These are phyloP conservation scores for Ophion costatus DNA, from an alignment of 2,888 invertebrate genomes.

Conservation along the genomic window DNA sequence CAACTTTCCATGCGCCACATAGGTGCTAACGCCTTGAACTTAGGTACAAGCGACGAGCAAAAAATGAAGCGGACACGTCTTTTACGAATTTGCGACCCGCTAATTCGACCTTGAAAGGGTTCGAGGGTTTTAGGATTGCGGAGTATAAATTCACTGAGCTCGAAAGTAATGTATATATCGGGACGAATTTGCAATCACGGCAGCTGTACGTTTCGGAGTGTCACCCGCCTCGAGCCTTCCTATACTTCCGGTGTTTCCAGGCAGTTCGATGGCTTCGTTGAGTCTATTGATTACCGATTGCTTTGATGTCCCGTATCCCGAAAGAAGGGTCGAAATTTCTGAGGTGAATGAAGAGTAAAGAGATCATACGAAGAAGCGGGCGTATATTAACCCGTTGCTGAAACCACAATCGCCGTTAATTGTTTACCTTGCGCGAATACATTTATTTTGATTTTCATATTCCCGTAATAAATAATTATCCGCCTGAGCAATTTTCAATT, in stretches of 20 bases:
- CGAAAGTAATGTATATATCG: conserved; percentile 43
- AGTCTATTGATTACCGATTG: conserved; percentile 59
- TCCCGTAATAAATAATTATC: neutral
- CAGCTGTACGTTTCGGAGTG: conserved; percentile 14
- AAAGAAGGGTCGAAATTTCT: conserved; percentile 24
- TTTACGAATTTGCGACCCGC: neutral
- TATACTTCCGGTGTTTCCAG: conserved; percentile 54
- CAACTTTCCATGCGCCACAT: no score
- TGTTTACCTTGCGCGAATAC: neutral
- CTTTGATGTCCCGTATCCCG: conserved; percentile 53
- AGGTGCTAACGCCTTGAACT: no score
- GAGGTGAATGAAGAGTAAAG: neutral
- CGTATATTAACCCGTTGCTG: neutral
- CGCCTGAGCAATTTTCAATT: neutral
- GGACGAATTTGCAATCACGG: conserved; percentile 50
- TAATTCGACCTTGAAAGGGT: conserved; percentile 4
- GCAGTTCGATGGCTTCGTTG: conserved; percentile 42
- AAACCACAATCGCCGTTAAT: neutral
- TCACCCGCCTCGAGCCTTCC: neutral
- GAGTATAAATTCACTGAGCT: conserved; percentile 46
- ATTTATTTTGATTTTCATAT: neutral
- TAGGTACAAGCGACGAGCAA: neutral
- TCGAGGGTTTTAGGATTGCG: conserved; percentile 2
- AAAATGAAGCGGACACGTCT: neutral
- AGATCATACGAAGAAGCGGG: neutral